phyloP scores from a whole-genome alignment of 2,888 invertebrate genomes.

The Brenthis hecate region DNA sequence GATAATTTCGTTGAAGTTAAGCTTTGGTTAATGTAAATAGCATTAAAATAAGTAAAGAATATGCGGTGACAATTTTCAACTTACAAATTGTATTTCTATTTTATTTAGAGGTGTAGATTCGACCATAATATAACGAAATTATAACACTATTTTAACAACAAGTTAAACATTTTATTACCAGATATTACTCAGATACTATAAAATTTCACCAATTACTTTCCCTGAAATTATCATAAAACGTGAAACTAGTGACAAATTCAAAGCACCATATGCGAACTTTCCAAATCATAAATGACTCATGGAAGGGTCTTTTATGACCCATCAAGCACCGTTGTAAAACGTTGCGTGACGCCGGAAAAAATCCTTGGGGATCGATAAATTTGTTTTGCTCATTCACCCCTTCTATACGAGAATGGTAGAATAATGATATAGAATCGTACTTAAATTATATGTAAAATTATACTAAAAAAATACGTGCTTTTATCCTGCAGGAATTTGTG shows the following conservation, averaged over 20 bases:
- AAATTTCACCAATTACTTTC: conserved; percentile 3
- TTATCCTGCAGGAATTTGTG: no score
- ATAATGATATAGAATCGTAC: conserved; percentile 3
- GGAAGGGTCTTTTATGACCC: conserved; percentile 47
- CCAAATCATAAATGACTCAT: conserved; percentile 47
- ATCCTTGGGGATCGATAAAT: conserved; percentile 58
- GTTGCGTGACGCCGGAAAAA: conserved; percentile 47
- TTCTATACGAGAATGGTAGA: conserved; percentile 31
- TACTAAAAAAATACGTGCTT: no score
- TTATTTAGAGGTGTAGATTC: no score
- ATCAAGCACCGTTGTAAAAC: conserved; percentile 48
- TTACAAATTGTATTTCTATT: no score
- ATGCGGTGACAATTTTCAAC: no score
- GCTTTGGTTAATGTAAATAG: no score
- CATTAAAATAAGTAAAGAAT: no score
- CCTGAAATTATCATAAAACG: conserved; percentile 19
- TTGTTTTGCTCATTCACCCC: conserved; percentile 37
- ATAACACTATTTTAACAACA: no score
- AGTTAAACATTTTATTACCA: neutral
- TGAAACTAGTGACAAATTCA: conserved; percentile 24
- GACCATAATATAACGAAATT: no score
- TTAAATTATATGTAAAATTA: neutral
- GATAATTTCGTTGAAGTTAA: no score
- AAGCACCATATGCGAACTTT: conserved; percentile 41
- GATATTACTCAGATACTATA: neutral